Conservation (phyloP, 2,113 vertebrate genomes). For the Erinaceus europaeus region DNA sequence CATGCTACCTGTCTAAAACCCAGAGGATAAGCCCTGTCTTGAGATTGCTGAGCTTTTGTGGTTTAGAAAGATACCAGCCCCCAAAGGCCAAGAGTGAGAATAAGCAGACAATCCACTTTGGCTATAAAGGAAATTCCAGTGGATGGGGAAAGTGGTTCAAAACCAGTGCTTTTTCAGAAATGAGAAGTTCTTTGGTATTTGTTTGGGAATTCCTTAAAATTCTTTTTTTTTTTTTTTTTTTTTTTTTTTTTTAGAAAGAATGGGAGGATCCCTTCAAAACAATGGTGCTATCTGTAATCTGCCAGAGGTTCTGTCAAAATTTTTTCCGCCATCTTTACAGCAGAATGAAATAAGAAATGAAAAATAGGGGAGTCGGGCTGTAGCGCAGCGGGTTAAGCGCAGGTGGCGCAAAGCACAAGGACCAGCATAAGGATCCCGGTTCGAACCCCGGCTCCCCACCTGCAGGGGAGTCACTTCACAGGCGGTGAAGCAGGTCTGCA, state of each 20-base stretch:
- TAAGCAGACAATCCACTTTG: background rate
- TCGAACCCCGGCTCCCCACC: too few species aligned
- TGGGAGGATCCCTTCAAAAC: background rate
- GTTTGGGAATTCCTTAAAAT: background rate
- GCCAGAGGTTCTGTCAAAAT: background rate
- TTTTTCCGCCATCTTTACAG: background rate
- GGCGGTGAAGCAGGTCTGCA: too few species aligned
- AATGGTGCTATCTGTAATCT: background rate
- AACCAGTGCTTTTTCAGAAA: background rate
- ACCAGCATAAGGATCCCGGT: too few species aligned
- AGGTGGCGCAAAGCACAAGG: too few species aligned
- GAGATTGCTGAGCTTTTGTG: background rate
- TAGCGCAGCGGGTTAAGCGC: too few species aligned
- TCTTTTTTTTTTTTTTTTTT: background rate
- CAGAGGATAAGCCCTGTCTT: background rate
- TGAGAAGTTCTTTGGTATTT: background rate
- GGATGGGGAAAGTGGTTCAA: background rate
- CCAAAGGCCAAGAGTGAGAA: background rate
- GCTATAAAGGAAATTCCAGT: background rate
- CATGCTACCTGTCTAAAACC: background rate
- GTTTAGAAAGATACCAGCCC: conserved; percentile 2
- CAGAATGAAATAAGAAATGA: background rate
- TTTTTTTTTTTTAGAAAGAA: background rate
- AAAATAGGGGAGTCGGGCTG: too few species aligned
- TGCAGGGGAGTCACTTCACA: too few species aligned